phyloP scores from a whole-genome alignment of 2,113 vertebrate species.

The Tetrax tetrax region DNA sequence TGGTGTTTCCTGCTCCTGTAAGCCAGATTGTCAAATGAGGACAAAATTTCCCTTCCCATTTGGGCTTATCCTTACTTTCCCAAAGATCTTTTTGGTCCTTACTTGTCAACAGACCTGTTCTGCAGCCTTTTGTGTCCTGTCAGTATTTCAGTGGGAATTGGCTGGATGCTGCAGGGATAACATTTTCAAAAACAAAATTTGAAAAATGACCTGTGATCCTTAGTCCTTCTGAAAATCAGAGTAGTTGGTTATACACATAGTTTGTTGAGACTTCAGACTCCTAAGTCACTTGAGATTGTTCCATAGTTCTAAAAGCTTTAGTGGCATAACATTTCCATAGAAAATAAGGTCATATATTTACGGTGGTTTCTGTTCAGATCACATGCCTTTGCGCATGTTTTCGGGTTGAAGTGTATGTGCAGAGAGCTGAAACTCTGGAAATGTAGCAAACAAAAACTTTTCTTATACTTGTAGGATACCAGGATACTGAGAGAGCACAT shows the following conservation, averaged over 20 bases:
- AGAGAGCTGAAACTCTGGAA: background rate
- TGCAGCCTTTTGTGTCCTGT: background rate
- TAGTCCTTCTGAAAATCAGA: background rate
- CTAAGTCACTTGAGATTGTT: background rate
- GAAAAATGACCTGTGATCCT: background rate
- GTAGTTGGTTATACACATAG: background rate
- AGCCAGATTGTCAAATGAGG: background rate
- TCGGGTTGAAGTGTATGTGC: background rate
- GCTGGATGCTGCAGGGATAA: background rate
- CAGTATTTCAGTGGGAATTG: background rate
- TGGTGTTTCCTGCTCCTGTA: background rate
- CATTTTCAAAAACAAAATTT: background rate
- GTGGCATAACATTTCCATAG: rapidly evolving
- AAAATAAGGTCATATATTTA: background rate
- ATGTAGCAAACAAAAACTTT: background rate
- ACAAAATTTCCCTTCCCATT: background rate
- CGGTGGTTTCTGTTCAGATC: background rate
- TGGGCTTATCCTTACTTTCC: background rate
- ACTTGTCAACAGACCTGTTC: background rate
- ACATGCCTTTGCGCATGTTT: background rate
- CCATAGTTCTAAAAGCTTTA: background rate
- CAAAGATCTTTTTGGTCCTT: background rate
- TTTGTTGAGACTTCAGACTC: background rate
- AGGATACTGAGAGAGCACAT: background rate
- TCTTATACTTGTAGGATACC: background rate